Evolutionary conservation across 2,797 vertebrate genomes (phyloP), one percentile per base, ranked within the genome.

Genomic region (Xerus rutilus): DNA sequence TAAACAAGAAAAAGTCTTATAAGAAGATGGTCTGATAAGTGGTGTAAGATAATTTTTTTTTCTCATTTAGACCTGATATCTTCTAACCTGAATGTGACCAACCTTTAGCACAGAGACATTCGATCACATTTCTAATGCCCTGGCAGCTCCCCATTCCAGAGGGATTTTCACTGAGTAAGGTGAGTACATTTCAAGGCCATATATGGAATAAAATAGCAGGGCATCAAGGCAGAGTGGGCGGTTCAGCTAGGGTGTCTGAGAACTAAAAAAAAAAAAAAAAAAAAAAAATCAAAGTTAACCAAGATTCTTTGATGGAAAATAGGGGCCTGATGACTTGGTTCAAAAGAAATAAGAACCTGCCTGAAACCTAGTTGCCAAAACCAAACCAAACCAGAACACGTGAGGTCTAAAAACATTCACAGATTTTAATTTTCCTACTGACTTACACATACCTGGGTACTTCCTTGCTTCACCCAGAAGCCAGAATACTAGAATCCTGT

Each of bases 1-100:
- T 96, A 98, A 98, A 97, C 85, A 96, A 96, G 92, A 89, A 96
- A 96, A 97, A 97, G 96, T 85, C 89, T 96, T 95, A 77, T 54
- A 97, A 97, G 97, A 96, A 93, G 95, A 97, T 94, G 93, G 95
- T 84, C 95, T 95, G 97, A 97, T 97, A 98, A 98, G 94, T 90
- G 32, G 82, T 92, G 47, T 70, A 70, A 82, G 96, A 90, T 91
- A 35, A 69, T 62, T 62, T 23, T 62, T 59, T 97, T 96, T 96
- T 91, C 96, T 96, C 28, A 62, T 45, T 94, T 74, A 92, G 97
- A 92, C 94, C 54, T 87, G 91, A 87, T 96, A 96, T 92, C 62
- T 25, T 77, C n/a, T 77, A 86, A 64, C 21, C 70, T 86, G 96
- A 94, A 82, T 91, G 62, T 88, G 52, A 91, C 89, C 54, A 83